These are phyloP conservation scores for Liparis tanakae DNA, from an alignment of 2,797 vertebrate genomes.

Conservation along the genomic window DNA sequence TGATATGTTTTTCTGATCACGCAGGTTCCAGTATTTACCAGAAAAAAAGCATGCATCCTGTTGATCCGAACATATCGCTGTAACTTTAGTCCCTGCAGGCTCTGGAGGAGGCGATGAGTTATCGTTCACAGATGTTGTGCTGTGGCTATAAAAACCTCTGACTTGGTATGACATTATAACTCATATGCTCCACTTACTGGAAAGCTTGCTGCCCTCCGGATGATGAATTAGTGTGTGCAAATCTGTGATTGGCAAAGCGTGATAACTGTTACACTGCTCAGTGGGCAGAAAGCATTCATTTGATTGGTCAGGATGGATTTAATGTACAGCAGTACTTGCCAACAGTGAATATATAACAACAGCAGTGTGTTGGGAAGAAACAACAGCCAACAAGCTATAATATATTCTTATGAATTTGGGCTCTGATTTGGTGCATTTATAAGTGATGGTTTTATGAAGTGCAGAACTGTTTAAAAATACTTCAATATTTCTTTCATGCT, in stretches of 20 bases:
- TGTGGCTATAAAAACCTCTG: slow-evolving; percentile 27
- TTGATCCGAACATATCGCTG: slow-evolving; percentile 12
- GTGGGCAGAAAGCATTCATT: slow-evolving; percentile 57
- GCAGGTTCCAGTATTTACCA: slow-evolving; percentile 13
- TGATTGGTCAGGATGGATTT: slow-evolving; percentile 57
- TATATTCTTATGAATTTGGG: neutral
- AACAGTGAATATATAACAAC: slow-evolving; percentile 31
- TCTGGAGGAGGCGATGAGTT: slow-evolving; percentile 7
- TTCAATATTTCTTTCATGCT: neutral
- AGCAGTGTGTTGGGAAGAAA: slow-evolving; percentile 17
- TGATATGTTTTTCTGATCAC: neutral
- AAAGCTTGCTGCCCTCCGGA: slow-evolving; percentile 23
- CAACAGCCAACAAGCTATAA: neutral
- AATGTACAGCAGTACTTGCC: slow-evolving; percentile 52
- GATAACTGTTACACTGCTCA: slow-evolving; percentile 63
- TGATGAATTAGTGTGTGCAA: slow-evolving; percentile 51
- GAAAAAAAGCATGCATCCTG: slow-evolving; percentile 24
- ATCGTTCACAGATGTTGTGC: slow-evolving; percentile 28
- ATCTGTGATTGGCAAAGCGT: slow-evolving; percentile 57
- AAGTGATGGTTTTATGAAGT: neutral
- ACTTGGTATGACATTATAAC: slow-evolving; percentile 32
- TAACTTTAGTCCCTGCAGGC: slow-evolving; percentile 15
- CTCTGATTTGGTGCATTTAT: neutral
- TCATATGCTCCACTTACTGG: slow-evolving; percentile 49
- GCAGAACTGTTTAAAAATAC: neutral